These are phyloP conservation scores for Melanotaenia trifasciata DNA, from an alignment of 2,797 vertebrate genomes.

Conservation along the genomic window DNA sequence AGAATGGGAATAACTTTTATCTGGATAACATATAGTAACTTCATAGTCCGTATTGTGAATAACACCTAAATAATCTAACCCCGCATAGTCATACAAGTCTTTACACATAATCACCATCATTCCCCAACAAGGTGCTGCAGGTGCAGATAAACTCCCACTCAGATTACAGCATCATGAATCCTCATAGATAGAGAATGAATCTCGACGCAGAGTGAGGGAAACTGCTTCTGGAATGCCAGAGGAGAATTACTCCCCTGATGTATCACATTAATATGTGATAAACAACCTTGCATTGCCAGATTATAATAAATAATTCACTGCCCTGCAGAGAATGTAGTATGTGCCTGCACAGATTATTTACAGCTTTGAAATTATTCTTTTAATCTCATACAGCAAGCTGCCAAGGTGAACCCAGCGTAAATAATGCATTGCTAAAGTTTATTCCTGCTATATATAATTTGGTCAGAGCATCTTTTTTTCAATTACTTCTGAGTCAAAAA, in stretches of 20 bases:
- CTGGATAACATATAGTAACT: slow-evolving; percentile 33
- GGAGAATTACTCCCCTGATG: slow-evolving; percentile 84
- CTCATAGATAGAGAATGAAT: slow-evolving; percentile 74
- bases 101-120: slow-evolving; percentile 59
- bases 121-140: slow-evolving; percentile 67
- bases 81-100: slow-evolving; percentile 48
- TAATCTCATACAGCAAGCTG: slow-evolving; percentile 75
- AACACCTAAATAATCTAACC: slow-evolving; percentile 64
- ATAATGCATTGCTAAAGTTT: slow-evolving; percentile 76
- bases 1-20: slow-evolving; percentile 33
- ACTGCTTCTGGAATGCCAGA: slow-evolving; percentile 75
- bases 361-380: slow-evolving; percentile 82
- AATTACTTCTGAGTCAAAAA: slow-evolving; percentile 44
- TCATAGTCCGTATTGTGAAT: slow-evolving; percentile 46
- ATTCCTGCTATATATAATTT: slow-evolving; percentile 63
- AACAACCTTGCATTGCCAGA: slow-evolving; percentile 85
- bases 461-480: slow-evolving; percentile 31
- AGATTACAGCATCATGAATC: slow-evolving; percentile 81
- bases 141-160: slow-evolving; percentile 75
- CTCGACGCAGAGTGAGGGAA: slow-evolving; percentile 70
- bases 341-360: slow-evolving; percentile 84
- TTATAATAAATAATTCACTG: slow-evolving; percentile 88
- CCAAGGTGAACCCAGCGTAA: slow-evolving; percentile 80
- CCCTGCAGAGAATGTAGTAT: slow-evolving; percentile 82
- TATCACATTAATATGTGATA: slow-evolving; percentile 88